Percentiles rank a stretch among this genome's conserved stretches.
phyloP scores from a whole-genome alignment of 2,888 invertebrate species.

The Fabriciana adippe region DNA sequence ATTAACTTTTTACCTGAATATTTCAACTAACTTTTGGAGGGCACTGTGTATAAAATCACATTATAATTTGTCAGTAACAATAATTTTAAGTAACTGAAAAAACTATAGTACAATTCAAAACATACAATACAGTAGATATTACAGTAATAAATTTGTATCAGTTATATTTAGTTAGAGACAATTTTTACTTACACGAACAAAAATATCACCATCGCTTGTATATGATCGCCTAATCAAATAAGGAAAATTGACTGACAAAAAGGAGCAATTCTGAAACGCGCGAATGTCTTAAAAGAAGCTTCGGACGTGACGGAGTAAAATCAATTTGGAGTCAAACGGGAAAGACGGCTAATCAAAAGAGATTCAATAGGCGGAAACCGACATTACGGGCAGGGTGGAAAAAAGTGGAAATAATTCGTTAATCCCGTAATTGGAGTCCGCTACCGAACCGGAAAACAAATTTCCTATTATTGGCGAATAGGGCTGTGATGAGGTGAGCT shows the following conservation, averaged over 20 bases:
- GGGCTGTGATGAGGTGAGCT: conserved; percentile 51
- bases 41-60: too few relatives aligned
- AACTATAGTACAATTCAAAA: too few relatives aligned
- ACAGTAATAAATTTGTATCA: too few relatives aligned
- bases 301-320: conserved; percentile 63
- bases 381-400: conserved; percentile 61
- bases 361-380: conserved; percentile 80
- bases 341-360: conserved; percentile 80
- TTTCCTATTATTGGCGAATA: conserved; percentile 76
- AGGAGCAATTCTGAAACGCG: conserved; percentile 15
- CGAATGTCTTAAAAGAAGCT: conserved; percentile 38
- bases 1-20: too few relatives aligned
- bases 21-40: too few relatives aligned
- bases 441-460: conserved; percentile 83
- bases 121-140: too few relatives aligned
- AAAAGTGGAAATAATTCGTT: conserved; percentile 82
- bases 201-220: background rate
- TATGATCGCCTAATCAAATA: background rate
- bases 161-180: too few relatives aligned
- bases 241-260: conserved; percentile 15
- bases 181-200: background rate
- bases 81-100: too few relatives aligned
- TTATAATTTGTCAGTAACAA: too few relatives aligned
- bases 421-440: conserved; percentile 80
- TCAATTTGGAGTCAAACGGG: conserved; percentile 74